phyloP scores from a whole-genome alignment of 1,140 invertebrate species.

The Palaemon carinicauda region DNA sequence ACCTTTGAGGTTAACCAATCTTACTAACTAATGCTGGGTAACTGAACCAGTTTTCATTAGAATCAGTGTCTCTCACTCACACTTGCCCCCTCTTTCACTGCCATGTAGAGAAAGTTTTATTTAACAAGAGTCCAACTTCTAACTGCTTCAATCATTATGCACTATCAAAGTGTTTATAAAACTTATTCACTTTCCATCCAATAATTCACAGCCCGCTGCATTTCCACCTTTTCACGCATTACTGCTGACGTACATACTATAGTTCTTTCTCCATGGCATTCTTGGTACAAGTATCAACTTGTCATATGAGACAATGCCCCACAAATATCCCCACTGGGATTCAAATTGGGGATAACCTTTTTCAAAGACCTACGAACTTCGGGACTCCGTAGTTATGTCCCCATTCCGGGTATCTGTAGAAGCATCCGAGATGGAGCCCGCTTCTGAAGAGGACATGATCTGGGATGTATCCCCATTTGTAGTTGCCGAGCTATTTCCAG shows the following conservation, averaged over 20 bases:
- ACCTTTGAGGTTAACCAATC: conserved; percentile 55
- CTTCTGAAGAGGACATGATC: conserved; percentile 56
- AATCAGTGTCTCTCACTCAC: conserved; percentile 13
- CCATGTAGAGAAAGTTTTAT: neutral
- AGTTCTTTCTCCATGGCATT: no score
- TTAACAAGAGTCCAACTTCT: neutral
- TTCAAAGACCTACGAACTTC: conserved; percentile 45
- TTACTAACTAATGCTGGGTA: conserved; percentile 18
- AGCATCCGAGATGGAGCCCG: conserved; percentile 55
- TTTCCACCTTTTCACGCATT: no score
- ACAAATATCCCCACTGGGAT: neutral
- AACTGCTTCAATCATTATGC: neutral
- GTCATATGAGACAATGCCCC: neutral
- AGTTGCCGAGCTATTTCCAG: conserved; percentile 42
- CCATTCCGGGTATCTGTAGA: conserved; percentile 54
- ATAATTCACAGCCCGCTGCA: neutral
- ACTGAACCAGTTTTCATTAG: neutral
- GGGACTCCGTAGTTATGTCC: conserved; percentile 53
- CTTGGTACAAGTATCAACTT: no score
- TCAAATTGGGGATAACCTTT: neutral
- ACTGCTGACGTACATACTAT: no score
- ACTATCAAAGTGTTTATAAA: neutral
- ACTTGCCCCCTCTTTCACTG: neutral
- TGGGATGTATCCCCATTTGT: conserved; percentile 34
- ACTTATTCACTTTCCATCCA: neutral